Conservation (phyloP, 2,888 invertebrate species). For the Carpatolechia fugitivella region DNA sequence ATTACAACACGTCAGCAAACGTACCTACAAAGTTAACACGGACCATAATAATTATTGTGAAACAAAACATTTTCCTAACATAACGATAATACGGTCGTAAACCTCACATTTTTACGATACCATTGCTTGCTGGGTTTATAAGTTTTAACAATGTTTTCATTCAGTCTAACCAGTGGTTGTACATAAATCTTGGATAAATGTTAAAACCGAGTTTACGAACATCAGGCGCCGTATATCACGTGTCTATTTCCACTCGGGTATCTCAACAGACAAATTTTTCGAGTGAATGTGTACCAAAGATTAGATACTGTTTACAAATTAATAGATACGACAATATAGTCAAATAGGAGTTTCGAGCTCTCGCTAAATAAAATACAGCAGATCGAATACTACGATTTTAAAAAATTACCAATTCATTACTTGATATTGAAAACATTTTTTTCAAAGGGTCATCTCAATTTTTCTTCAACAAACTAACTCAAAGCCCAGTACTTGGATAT, state of each 20-base stretch:
- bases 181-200: slow-evolving; percentile 52
- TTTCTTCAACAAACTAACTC: too few relatives aligned
- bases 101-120: slow-evolving; percentile 35
- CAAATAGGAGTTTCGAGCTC: background rate
- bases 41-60: slow-evolving; percentile 31
- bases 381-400: too few relatives aligned
- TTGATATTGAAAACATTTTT: too few relatives aligned
- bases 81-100: slow-evolving; percentile 36
- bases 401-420: too few relatives aligned
- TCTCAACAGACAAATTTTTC: slow-evolving; percentile 50
- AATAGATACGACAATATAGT: background rate
- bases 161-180: slow-evolving; percentile 52
- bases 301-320: slow-evolving; percentile 14
- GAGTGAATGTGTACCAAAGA: slow-evolving; percentile 34
- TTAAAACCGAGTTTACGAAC: slow-evolving; percentile 54
- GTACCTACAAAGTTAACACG: slow-evolving; percentile 15
- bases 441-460: too few relatives aligned
- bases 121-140: slow-evolving; percentile 28
- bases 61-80: slow-evolving; percentile 34
- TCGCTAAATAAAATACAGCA: too few relatives aligned
- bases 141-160: slow-evolving; percentile 64
- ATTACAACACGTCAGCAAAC: background rate
- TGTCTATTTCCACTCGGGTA: slow-evolving; percentile 55
- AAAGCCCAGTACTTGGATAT: too few relatives aligned
- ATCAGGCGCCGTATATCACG: slow-evolving; percentile 47